Conservation (phyloP, 2,797 vertebrate genomes). For the Paratrypauchen microcephalus region DNA sequence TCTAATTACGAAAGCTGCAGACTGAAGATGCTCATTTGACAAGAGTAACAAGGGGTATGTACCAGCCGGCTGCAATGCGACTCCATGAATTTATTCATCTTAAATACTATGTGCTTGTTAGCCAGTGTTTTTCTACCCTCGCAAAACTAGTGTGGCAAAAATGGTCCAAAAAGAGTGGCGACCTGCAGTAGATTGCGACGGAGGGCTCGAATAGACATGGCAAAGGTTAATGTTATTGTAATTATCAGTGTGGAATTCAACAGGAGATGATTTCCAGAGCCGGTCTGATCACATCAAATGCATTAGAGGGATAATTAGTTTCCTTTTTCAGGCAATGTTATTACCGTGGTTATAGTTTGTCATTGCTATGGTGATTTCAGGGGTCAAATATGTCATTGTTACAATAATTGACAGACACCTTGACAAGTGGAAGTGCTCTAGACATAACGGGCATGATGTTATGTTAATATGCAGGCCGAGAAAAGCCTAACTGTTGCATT, state of each 20-base stretch:
- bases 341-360: conserved; percentile 58
- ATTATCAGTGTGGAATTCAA: conserved; percentile 72
- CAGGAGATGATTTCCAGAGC: conserved; percentile 70
- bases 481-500: background rate
- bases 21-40: conserved; percentile 26
- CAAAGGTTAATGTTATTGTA: conserved; percentile 82
- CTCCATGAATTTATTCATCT: conserved; percentile 31
- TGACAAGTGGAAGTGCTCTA: conserved; percentile 25
- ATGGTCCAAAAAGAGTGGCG: conserved; percentile 47
- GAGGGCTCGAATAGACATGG: conserved; percentile 70
- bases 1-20: conserved; percentile 66
- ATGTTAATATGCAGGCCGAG: background rate
- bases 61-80: conserved; percentile 33
- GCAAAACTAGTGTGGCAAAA: conserved; percentile 46
- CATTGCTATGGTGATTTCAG: conserved; percentile 72
- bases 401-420: conserved; percentile 51
- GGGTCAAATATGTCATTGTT: conserved; percentile 63
- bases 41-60: conserved; percentile 29
- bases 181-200: conserved; percentile 62
- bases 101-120: conserved; percentile 25
- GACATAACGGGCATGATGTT: conserved; percentile 29
- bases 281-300: conserved; percentile 77
- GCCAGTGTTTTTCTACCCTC: conserved; percentile 20
- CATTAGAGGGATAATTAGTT: conserved; percentile 80
- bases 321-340: conserved; percentile 76